Conservation (phyloP, 2,113 vertebrate species). For the Chamaea fasciata region DNA sequence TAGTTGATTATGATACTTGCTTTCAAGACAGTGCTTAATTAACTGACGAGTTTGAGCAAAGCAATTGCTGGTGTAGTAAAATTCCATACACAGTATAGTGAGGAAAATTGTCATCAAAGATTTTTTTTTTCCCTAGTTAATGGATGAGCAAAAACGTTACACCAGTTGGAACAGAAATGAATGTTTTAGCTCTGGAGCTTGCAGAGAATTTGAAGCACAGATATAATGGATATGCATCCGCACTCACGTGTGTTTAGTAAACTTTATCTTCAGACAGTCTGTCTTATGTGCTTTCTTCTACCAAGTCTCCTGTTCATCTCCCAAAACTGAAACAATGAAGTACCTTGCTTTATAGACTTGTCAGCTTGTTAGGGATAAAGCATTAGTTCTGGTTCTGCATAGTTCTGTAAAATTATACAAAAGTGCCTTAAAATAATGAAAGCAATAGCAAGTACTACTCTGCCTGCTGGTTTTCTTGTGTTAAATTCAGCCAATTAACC, state of each 20-base stretch:
- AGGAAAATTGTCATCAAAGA: not conserved
- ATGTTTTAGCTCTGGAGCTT: not conserved
- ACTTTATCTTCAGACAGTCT: not conserved
- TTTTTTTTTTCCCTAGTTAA: not conserved
- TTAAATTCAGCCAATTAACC: not conserved
- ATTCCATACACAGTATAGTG: not conserved
- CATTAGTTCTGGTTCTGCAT: not conserved
- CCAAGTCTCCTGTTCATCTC: not conserved
- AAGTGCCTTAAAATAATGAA: not conserved
- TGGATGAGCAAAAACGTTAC: not conserved
- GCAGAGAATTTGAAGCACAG: not conserved
- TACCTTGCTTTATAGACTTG: not conserved
- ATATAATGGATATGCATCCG: accelerated
- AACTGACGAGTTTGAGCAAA: not conserved
- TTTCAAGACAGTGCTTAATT: not conserved
- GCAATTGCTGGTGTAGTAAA: not conserved
- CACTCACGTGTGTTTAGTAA: not conserved
- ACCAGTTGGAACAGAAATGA: not conserved
- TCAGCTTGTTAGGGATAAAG: not conserved
- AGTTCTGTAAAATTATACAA: not conserved
- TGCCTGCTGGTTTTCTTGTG: not conserved
- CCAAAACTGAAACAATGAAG: not conserved
- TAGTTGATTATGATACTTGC: not conserved
- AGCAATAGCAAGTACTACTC: not conserved
- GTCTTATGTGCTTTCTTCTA: not conserved